Base-by-base conservation (phyloP, 1,140 invertebrate genomes). In the Aphis gossypii region DNA sequence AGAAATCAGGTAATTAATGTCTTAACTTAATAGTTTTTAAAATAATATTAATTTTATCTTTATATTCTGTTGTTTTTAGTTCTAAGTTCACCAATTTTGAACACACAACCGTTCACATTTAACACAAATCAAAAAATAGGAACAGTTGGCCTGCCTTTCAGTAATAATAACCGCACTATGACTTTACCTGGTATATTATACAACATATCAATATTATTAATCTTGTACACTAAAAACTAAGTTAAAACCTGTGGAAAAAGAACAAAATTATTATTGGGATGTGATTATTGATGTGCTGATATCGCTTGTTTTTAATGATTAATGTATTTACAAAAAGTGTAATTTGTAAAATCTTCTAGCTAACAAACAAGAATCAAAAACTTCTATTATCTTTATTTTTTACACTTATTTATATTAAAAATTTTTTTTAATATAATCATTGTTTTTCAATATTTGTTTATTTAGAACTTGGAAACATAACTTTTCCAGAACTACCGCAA, bases 401-500 rank as follows among this genome's bases (percentile, higher is more conserved):
- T 41, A 41, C 38, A 41, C 1, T 41, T 41, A 41, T 41, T 41
- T 41, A 41, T 41, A 3, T 41, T 41, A 41, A 41, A 41, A 41
- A 41, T 2, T 2, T 2, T 41, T 41, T 41, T 41, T 41, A 94
- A 25, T 88, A 46, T 48, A 14, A 38, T 87, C 18, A n/a, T 86
- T 48, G 60, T 94, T 51, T 60, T 48, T 1, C 83, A 48, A 48
- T 54, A 35, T 86, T 35, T 92, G 88, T 60, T 76, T 93, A 94
- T 94, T 82, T 93, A 95, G 94, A 95, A 84, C 91, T 95, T 82
- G 94, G 93, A 44, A 94, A 94, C 54, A 94, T 94, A 95, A 96
- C 98, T 46, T 97, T 97, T 48, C 98, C 98, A 14, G 98, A 99
- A 95, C 95, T 99, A 93, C 98, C 98, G 68, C 98, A 99, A 95